These are phyloP conservation scores for Calosoma granatense DNA, from an alignment of 1,140 invertebrate species.

Conservation along the genomic window DNA sequence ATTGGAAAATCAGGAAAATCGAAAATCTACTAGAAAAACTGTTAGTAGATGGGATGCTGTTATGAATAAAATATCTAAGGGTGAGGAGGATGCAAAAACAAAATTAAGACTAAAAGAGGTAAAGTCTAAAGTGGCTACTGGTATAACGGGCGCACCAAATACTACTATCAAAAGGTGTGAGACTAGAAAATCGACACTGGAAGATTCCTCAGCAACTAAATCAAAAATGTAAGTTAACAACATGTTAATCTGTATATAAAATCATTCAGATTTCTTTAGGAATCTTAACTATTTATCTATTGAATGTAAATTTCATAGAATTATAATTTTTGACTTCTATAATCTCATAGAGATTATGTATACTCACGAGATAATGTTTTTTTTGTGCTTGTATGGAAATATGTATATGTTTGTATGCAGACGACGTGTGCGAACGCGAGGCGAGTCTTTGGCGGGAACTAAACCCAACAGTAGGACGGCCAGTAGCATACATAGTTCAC, in stretches of 20 bases:
- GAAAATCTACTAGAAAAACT: slow-evolving; percentile 24
- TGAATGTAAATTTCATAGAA: too few species aligned
- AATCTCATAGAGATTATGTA: too few species aligned
- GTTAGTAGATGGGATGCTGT: slow-evolving; percentile 64
- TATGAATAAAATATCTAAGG: slow-evolving; percentile 68
- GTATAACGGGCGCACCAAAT: slow-evolving; percentile 25
- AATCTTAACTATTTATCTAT: too few species aligned
- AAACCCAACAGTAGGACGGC: slow-evolving; percentile 17
- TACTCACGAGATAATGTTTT: too few species aligned
- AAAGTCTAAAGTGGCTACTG: slow-evolving; percentile 58
- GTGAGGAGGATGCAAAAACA: slow-evolving; percentile 55
- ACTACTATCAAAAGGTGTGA: neutral
- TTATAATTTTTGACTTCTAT: too few species aligned
- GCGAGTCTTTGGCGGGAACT: neutral
- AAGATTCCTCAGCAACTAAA: neutral
- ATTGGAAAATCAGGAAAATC: slow-evolving; percentile 20
- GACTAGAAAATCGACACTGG: neutral
- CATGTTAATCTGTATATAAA: too few species aligned
- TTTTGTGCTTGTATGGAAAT: too few species aligned
- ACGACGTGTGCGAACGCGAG: neutral
- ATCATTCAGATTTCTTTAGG: too few species aligned
- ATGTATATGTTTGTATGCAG: too few species aligned
- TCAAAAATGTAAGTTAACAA: slow-evolving; percentile 6
- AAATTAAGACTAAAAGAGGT: slow-evolving; percentile 64
- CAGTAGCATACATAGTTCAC: slow-evolving; percentile 27